phyloP scores from a whole-genome alignment of 2,888 invertebrate species.

The Agrotis segetum region DNA sequence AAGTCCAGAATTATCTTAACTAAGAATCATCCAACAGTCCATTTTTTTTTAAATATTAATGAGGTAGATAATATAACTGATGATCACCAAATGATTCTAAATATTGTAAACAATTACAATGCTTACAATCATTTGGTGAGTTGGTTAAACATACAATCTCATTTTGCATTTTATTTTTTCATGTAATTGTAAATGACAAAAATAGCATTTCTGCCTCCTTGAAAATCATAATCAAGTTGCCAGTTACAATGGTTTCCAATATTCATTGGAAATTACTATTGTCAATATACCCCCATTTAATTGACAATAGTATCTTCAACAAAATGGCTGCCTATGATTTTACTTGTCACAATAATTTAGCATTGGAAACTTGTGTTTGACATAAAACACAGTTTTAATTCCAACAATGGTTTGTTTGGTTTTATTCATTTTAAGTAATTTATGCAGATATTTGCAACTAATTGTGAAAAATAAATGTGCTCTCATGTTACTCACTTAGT shows the following conservation, averaged over 20 bases:
- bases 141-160: not conserved
- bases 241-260: slow-evolving; percentile 30
- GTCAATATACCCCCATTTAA: slow-evolving; percentile 24
- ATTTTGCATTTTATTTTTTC: not conserved
- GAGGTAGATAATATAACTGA: too few relatives aligned
- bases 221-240: slow-evolving; percentile 14
- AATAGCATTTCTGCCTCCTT: slow-evolving; percentile 43
- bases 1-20: not conserved
- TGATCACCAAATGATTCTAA: too few relatives aligned
- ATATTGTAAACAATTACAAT: slow-evolving; percentile 3
- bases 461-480: not conserved
- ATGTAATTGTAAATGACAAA: not conserved
- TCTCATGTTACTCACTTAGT: not conserved
- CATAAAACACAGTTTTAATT: slow-evolving; percentile 14
- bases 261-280: slow-evolving; percentile 11
- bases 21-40: too few relatives aligned
- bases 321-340: slow-evolving; percentile 67
- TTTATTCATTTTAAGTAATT: not conserved
- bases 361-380: slow-evolving; percentile 27
- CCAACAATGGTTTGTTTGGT: slow-evolving; percentile 44
- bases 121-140: not conserved
- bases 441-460: not conserved
- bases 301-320: slow-evolving; percentile 50
- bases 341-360: slow-evolving; percentile 42
- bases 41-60: too few relatives aligned